Evolutionary conservation across 2,797 vertebrate genomes (phyloP).

Genomic region (Gobionotothen gibberifrons): DNA sequence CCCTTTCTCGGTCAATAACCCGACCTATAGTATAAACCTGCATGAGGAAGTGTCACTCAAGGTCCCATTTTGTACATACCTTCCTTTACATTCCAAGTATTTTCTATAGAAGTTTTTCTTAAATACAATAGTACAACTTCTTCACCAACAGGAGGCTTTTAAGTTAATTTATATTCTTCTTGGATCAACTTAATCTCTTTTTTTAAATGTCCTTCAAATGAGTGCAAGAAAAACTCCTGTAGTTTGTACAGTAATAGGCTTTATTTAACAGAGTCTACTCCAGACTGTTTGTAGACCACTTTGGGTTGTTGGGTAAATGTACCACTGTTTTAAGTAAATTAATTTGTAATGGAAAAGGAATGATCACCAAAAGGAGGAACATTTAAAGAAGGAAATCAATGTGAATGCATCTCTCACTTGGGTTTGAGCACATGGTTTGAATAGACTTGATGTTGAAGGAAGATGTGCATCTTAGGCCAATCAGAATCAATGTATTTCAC

Average conservation of each 20-base stretch:
- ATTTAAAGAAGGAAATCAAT: slow-evolving; percentile 34
- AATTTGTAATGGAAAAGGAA: slow-evolving; percentile 39
- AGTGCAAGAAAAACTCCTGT: slow-evolving; percentile 68
- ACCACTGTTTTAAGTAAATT: slow-evolving; percentile 67
- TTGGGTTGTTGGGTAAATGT: slow-evolving; percentile 63
- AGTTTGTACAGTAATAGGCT: slow-evolving; percentile 66
- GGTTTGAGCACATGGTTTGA: slow-evolving; percentile 25
- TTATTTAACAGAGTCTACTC: slow-evolving; percentile 79
- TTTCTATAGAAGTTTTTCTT: slow-evolving; percentile 70
- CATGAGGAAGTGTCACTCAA: slow-evolving; percentile 39
- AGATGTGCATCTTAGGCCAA: slow-evolving; percentile 51
- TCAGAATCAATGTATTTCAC: slow-evolving; percentile 50
- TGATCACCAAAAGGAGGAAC: slow-evolving; percentile 27
- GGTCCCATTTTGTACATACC: slow-evolving; percentile 64
- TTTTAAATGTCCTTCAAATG: slow-evolving; percentile 52
- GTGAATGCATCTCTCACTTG: slow-evolving; percentile 54
- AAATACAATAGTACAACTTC: slow-evolving; percentile 82
- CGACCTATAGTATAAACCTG: slow-evolving; percentile 34
- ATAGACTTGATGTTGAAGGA: slow-evolving; percentile 43
- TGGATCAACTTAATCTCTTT: slow-evolving; percentile 69
- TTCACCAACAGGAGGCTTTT: slow-evolving; percentile 82
- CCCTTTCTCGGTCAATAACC: slow-evolving; percentile 26
- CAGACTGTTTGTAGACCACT: slow-evolving; percentile 71
- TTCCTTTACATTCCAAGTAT: slow-evolving; percentile 72
- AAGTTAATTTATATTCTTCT: slow-evolving; percentile 86